Evolutionary conservation across 2,888 invertebrate species (phyloP), one percentile per base, ranked within the genome.

Genomic region (Leucophora obtusa): DNA sequence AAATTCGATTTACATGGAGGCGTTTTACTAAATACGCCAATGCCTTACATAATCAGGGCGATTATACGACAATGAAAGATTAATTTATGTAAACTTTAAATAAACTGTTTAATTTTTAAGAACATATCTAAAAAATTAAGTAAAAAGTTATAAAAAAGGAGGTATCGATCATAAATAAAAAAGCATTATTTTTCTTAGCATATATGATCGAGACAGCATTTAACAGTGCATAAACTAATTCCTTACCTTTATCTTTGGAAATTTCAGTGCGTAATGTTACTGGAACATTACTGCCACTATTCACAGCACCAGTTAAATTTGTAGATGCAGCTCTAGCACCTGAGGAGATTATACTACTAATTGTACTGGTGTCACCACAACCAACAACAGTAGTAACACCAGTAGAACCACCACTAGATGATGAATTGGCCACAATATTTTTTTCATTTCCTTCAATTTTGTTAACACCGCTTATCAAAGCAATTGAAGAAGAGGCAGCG

Each of bases 211-310:
- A n/a, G n/a, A n/a, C n/a, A 21, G 21, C 21, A 3, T 21, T 21
- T 4, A 21, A 21, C 4, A 21, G 4, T 4, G 21, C 4, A 21
- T 21, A 21, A 21, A 28, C 28, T 6, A 6, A 6, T 38, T 65
- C 0, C 47, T 77, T 83, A 90, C 90, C 90, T 85, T 89, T 89
- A 72, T 90, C 90, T 85, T 90, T 90, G 86, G 85, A 85, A 83
- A 84, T 83, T 76, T 86, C 86, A 75, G 84, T 82, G 82, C 83
- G 84, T 77, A 83, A 80, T 82, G 83, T 82, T 74, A 82, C 71
- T 50, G 80, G 68, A 82, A 82, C 82, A 74, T 83, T 83, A 82
- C 82, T 79, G 78, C 80, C 78, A 78, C 83, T 83, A 72, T 83
- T 84, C 77, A 82, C 84, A 83, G 84, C 83, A 82, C 83, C 77